Evolutionary conservation across 2,888 invertebrate species (phyloP).

Genomic region (Megalurothrips usitatus): DNA sequence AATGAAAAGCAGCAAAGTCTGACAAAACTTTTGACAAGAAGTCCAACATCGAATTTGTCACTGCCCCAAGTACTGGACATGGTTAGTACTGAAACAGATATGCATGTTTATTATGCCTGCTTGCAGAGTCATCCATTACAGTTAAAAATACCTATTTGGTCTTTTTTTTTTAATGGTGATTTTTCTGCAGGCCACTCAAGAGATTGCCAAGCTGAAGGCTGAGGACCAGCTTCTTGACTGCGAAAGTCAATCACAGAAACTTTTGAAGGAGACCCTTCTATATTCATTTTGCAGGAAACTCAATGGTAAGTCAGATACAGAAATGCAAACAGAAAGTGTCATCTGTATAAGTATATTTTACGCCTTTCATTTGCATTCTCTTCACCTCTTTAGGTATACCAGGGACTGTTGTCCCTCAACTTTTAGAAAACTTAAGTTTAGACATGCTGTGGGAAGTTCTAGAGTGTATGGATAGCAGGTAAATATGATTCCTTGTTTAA

Average conservation of each 20-base stretch:
- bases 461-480: not conserved
- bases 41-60: not conserved
- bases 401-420: not conserved
- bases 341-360: not conserved
- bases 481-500: not conserved
- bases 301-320: not conserved
- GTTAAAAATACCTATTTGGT: not conserved
- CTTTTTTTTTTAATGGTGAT: not conserved
- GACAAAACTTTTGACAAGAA: not conserved
- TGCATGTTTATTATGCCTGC: not conserved
- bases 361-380: not conserved
- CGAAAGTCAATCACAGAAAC: not conserved
- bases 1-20: not conserved
- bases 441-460: not conserved
- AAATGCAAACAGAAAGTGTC: not conserved
- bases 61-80: not conserved
- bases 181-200: not conserved
- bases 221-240: not conserved
- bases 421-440: not conserved
- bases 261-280: not conserved
- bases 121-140: too few species aligned
- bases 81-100: not conserved
- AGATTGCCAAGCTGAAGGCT: not conserved
- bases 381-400: not conserved
- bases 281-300: not conserved